Evolutionary conservation across 2,797 vertebrate genomes (phyloP).

Genomic region (Cryptoblepharus egeriae): DNA sequence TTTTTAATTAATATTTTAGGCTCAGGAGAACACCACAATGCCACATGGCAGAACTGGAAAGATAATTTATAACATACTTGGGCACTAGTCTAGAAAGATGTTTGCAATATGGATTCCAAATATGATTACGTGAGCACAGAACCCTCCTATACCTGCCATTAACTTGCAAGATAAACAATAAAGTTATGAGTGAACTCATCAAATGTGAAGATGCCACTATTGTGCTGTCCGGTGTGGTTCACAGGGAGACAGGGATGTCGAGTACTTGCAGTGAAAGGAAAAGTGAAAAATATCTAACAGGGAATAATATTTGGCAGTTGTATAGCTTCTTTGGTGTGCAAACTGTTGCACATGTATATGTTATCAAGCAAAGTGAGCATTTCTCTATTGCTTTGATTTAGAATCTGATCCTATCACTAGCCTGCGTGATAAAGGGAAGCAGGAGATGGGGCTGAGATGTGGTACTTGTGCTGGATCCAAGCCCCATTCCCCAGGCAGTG

Average conservation of each 20-base stretch:
- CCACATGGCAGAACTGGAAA: not conserved
- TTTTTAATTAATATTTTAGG: conserved; percentile 51
- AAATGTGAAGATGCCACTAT: not conserved
- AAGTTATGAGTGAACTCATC: not conserved
- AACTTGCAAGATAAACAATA: not conserved
- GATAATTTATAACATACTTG: not conserved
- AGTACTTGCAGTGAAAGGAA: not conserved
- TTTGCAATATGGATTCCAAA: rapidly evolving
- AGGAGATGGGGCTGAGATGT: no score
- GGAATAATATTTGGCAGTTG: no score
- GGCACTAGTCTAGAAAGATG: not conserved
- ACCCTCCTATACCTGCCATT: not conserved
- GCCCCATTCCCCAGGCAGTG: no score
- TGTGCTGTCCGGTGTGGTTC: not conserved
- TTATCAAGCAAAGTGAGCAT: no score
- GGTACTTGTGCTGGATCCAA: no score
- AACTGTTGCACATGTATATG: no score
- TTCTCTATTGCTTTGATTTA: no score
- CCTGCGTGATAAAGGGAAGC: no score
- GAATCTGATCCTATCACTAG: no score
- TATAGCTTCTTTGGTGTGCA: no score
- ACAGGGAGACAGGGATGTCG: not conserved
- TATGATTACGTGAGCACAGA: not conserved
- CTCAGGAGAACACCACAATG: not conserved
- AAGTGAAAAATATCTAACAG: not conserved